Percentiles rank a stretch among this genome's conserved stretches.
Conservation (phyloP, 2,113 vertebrate species). For the Vulpes lagopus region DNA sequence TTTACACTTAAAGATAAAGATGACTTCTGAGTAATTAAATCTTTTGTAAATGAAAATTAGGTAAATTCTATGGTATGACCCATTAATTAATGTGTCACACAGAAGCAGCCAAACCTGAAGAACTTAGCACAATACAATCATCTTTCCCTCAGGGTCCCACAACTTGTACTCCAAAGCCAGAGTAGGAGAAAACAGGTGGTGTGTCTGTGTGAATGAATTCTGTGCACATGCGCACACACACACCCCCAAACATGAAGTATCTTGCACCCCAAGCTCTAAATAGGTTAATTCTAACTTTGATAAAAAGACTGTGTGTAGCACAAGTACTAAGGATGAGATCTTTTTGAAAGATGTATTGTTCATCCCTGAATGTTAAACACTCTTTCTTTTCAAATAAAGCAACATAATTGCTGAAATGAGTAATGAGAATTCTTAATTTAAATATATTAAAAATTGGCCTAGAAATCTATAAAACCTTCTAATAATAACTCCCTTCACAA, state of each 20-base stretch:
- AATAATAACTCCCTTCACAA: neutral
- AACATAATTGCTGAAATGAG: neutral
- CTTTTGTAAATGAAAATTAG: slow-evolving; percentile 57
- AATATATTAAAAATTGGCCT: slow-evolving; percentile 10
- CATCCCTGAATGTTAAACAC: neutral
- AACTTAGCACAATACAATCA: neutral
- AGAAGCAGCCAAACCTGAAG: neutral
- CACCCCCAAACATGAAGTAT: neutral
- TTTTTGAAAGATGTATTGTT: neutral
- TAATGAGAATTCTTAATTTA: slow-evolving; percentile 1
- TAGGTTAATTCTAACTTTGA: neutral
- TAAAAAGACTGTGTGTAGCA: neutral
- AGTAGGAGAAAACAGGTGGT: neutral
- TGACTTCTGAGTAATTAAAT: slow-evolving; percentile 7
- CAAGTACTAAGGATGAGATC: neutral
- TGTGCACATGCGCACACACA: neutral
- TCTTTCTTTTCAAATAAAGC: slow-evolving; percentile 16
- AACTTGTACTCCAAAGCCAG: neutral
- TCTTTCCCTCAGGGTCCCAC: neutral
- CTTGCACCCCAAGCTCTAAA: neutral
- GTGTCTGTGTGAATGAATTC: neutral
- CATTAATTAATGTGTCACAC: neutral
- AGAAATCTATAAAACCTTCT: neutral
- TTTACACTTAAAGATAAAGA: slow-evolving; percentile 18
- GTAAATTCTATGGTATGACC: neutral